phyloP scores from a whole-genome alignment of 2,113 vertebrate genomes.

The Saimiri boliviensis region DNA sequence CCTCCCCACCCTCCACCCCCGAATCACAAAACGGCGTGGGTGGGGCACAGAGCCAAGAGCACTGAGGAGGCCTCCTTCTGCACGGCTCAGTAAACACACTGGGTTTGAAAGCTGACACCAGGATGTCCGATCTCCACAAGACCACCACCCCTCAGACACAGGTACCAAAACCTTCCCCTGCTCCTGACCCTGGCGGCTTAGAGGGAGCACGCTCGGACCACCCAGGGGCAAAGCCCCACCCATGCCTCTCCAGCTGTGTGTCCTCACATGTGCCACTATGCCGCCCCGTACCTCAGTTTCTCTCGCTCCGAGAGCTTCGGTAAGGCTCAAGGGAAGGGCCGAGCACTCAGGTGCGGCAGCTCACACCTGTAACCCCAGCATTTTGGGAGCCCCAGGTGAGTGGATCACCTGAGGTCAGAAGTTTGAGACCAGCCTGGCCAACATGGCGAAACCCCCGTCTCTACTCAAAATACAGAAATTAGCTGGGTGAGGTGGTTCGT shows the following conservation, averaged over 20 bases:
- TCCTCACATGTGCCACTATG: rapidly evolving
- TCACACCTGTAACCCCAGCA: too few relatives aligned
- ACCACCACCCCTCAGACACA: neutral
- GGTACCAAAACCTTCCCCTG: neutral
- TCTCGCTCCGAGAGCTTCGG: neutral
- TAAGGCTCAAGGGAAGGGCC: too few relatives aligned
- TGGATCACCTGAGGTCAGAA: too few relatives aligned
- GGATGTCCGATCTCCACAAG: neutral
- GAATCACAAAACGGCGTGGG: neutral
- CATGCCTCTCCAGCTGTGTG: neutral
- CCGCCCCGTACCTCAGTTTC: neutral
- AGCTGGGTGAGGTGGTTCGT: rapidly evolving
- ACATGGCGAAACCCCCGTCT: too few relatives aligned
- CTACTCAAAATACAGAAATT: too few relatives aligned
- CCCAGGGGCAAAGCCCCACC: neutral
- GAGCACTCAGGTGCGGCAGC: rapidly evolving
- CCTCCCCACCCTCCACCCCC: neutral
- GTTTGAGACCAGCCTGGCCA: too few relatives aligned
- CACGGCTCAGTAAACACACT: neutral
- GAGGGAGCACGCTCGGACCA: neutral
- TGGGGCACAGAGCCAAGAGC: neutral
- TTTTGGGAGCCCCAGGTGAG: too few relatives aligned
- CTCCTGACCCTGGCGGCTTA: neutral
- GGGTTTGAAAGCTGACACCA: rapidly evolving
- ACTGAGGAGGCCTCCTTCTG: neutral